Evolutionary conservation across 1,140 invertebrate species (phyloP).

Genomic region (Antheraea mylitta): DNA sequence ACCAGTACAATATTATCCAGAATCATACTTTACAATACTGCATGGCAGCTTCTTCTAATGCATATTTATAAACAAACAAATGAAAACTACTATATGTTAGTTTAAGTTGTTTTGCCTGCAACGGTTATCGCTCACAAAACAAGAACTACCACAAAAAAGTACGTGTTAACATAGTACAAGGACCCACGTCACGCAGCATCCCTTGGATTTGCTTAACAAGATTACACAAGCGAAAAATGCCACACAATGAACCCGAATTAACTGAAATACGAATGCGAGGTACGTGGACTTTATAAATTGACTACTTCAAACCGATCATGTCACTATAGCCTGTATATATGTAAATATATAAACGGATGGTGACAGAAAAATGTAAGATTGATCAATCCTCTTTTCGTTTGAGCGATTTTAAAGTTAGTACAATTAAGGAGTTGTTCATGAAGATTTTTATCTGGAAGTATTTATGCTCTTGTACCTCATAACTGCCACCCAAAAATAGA

Average conservation of each 20-base stretch:
- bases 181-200: slow-evolving; percentile 42
- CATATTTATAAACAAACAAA: neutral
- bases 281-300: slow-evolving; percentile 20
- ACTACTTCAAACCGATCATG: neutral
- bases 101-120: neutral
- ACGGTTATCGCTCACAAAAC: neutral
- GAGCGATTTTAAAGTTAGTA: no score
- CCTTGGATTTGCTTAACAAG: slow-evolving; percentile 56
- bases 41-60: no score
- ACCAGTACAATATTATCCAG: no score
- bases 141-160: slow-evolving; percentile 18
- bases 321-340: neutral
- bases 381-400: no score
- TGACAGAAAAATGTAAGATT: no score
- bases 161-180: slow-evolving; percentile 29
- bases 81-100: neutral
- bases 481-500: no score
- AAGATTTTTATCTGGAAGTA: no score
- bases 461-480: no score
- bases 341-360: no score
- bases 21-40: no score
- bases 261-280: slow-evolving; percentile 35
- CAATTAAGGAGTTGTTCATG: no score
- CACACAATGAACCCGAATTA: slow-evolving; percentile 47
- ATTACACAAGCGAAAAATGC: slow-evolving; percentile 54